These are phyloP conservation scores for Menidia beryllina DNA, from an alignment of 2,113 vertebrate genomes.

Conservation along the genomic window DNA sequence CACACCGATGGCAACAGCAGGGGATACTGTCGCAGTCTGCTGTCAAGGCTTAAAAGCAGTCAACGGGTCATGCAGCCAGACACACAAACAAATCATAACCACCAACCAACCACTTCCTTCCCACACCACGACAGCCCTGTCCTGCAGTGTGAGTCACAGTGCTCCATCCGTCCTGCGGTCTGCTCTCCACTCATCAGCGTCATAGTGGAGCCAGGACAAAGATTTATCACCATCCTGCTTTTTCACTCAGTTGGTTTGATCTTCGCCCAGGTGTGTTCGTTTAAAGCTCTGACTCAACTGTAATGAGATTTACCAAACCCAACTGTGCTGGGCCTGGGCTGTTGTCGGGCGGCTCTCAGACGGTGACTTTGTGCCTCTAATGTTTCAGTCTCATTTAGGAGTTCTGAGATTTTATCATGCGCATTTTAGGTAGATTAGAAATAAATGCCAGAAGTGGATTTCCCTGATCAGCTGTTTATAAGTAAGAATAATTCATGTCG, in stretches of 20 bases:
- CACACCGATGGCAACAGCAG: conserved; percentile 15
- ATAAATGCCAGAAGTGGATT: conserved; percentile 3
- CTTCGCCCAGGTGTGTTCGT: conserved; percentile 72
- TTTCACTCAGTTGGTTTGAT: conserved; percentile 65
- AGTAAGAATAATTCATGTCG: not conserved
- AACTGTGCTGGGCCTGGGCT: conserved; percentile 22
- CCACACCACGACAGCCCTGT: conserved; percentile 39
- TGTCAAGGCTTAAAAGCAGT: conserved; percentile 48
- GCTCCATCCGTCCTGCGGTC: conserved; percentile 55
- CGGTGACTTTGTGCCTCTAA: conserved; percentile 35
- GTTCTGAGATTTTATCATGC: conserved; percentile 4
- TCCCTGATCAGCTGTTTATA: too few species aligned
- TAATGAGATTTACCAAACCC: conserved; percentile 63
- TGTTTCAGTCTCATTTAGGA: not conserved
- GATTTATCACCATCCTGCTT: conserved; percentile 62
- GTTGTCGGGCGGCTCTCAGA: conserved; percentile 33
- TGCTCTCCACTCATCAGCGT: conserved; percentile 58
- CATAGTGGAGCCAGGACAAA: conserved; percentile 58
- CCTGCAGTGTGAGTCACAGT: conserved; percentile 67
- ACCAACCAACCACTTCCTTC: conserved; percentile 49
- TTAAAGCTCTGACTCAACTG: conserved; percentile 67
- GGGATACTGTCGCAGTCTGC: conserved; percentile 32
- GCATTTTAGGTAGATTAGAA: conserved; percentile 15
- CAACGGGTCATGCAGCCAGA: conserved; percentile 45
- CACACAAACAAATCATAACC: conserved; percentile 22